Conservation (phyloP, 2,888 invertebrate genomes). For the Cephus pygmeus region DNA sequence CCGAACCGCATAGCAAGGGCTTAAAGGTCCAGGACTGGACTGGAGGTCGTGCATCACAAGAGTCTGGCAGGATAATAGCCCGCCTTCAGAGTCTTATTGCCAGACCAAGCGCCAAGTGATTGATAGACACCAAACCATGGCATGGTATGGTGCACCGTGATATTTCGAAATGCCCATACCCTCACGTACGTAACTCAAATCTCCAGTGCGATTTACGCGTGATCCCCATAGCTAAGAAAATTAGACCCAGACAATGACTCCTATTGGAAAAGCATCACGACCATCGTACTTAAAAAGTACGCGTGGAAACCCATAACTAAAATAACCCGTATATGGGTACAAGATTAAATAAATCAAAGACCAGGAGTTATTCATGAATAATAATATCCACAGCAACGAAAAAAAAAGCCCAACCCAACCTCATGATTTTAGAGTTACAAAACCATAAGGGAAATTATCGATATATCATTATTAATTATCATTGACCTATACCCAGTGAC, state of each 20-base stretch:
- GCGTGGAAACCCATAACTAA: background rate
- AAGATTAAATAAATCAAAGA: background rate
- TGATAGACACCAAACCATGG: slow-evolving; percentile 54
- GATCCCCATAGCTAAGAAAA: background rate
- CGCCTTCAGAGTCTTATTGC: slow-evolving; percentile 55
- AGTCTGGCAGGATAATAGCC: slow-evolving; percentile 64
- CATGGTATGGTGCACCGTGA: slow-evolving; percentile 4
- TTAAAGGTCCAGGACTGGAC: slow-evolving; percentile 46
- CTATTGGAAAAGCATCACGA: background rate
- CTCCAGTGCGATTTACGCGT: slow-evolving; percentile 6
- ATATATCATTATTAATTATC: background rate
- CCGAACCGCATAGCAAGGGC: slow-evolving; percentile 25
- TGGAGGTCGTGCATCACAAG: slow-evolving; percentile 63
- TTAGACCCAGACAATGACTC: background rate
- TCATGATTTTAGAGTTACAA: background rate
- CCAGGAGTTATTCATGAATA: background rate
- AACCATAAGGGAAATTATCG: background rate
- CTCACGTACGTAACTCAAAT: slow-evolving; percentile 10
- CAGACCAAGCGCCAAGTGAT: slow-evolving; percentile 56
- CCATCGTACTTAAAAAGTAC: background rate
- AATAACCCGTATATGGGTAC: background rate
- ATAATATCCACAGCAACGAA: background rate
- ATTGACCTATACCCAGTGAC: background rate
- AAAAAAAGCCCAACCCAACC: background rate
- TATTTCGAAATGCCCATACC: slow-evolving; percentile 5